Evolutionary conservation across 2,888 invertebrate species (phyloP), one percentile per base, ranked within the genome.

Genomic region (Epirrhoe tristata): DNA sequence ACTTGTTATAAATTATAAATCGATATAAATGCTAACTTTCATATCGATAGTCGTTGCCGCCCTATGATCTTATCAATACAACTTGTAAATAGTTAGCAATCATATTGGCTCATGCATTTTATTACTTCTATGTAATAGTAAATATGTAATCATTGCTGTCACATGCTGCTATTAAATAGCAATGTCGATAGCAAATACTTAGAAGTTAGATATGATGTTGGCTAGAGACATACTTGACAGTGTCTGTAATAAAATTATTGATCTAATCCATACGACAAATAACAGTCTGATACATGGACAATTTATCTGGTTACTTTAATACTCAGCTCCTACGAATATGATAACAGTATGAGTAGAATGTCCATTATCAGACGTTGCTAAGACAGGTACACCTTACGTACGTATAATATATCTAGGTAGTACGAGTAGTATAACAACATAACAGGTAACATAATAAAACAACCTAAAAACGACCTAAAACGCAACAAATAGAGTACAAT

Each of bases 81-180:
- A 39, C 39, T 39, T 39, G 39, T 10, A 3, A 7, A 36, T 36
- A 36, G 8, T 36, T 52, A 48, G 52, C 60, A 60, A 60, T 31
- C 17, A 6, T 31, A 62, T 66, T 66, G 62, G 58, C 58, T 62
- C 62, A 66, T 54, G 24, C 48, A 62, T 62, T 58, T 66, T 39
- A 66, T 62, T 62, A 43, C 36, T 58, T 54, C 51, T 46, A n/a
- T n/a, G n/a, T n/a, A n/a, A n/a, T n/a, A n/a, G n/a, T n/a, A 16
- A 14, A 46, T 60, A 60, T 51, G 16, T 54, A 61, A 5, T 43
- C 12, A 16, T 56, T 54, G 36, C 39, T 10, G 1, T 50, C 39
- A 39, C 39, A 39, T 17, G 16, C 34, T 46, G 34, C 54, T 48
- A 46, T 54, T 14, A 32, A 24, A 54, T 32, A 60, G 36, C 32